Evolutionary conservation across 2,113 vertebrate species (phyloP).

Genomic region (Turnix velox): DNA sequence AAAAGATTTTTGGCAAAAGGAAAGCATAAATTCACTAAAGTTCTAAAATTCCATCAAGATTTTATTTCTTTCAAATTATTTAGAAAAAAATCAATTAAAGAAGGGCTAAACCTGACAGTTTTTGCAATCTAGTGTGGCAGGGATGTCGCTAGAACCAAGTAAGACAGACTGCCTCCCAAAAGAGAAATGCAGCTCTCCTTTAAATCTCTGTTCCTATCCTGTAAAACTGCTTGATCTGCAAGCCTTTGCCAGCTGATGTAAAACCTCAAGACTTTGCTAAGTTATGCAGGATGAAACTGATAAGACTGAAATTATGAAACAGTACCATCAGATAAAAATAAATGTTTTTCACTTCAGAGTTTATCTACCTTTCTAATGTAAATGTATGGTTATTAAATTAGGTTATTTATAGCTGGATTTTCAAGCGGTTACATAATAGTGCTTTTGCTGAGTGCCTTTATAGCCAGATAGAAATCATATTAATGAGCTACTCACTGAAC

Average conservation of each 20-base stretch:
- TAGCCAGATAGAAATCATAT: neutral
- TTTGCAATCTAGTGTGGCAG: neutral
- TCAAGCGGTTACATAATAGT: neutral
- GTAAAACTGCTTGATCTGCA: neutral
- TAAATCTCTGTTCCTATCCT: neutral
- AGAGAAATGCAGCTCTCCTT: neutral
- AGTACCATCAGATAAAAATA: slow-evolving; percentile 45
- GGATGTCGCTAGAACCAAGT: neutral
- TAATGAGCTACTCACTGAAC: neutral
- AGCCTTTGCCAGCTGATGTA: neutral
- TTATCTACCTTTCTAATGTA: slow-evolving; percentile 52
- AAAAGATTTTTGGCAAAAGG: neutral
- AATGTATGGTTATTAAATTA: slow-evolving; percentile 22
- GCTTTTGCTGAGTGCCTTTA: neutral
- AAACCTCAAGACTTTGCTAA: neutral
- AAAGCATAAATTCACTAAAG: neutral
- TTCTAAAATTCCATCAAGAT: neutral
- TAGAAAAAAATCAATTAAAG: neutral
- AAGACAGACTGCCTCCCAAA: neutral
- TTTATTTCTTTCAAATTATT: neutral
- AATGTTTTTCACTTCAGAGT: slow-evolving; percentile 9
- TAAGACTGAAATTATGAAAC: neutral
- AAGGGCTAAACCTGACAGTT: neutral
- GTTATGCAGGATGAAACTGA: neutral
- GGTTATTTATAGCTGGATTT: slow-evolving; percentile 19